Base-by-base conservation (phyloP, 92 coral and sea anemone species). In the Hydrozoanthus gracilis region DNA sequence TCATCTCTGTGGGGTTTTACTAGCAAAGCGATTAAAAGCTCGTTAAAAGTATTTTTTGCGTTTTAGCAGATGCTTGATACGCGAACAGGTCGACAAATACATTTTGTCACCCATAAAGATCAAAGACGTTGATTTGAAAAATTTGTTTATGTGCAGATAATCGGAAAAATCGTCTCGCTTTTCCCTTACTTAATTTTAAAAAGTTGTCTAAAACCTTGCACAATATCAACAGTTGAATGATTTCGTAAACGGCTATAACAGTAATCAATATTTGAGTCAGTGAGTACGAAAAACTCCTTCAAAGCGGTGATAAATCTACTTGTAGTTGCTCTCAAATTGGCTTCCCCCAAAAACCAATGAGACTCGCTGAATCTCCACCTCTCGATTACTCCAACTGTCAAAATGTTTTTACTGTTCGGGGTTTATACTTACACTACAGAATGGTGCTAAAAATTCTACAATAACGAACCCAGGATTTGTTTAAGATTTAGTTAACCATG, bases 41-140 rank as follows among this genome's bases (percentile, higher is more conserved):
- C 85, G 55, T 80, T 80, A 52, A 14, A 79, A 7, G 47, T 15
- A 80, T 64, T 64, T 60, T 62, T 80, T 80, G 48, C 60, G 85
- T 65, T 80, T n/a, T 64, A 80, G 64, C 56, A 64, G 85, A 46
- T 64, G 65, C 46, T 64, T 7, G 4, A 58, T 58, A 27, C 64
- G 15, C 10, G 60, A 65, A 8, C 85, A 47, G 20, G 58, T n/a
- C 56, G 45, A 18, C 27, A 62, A 64, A 65, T 47, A 14, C 7
- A 17, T 47, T 64, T 39, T 61, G 71, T 78, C 84, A 61, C 67
- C 73, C 39, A 27, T 27, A 27, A 27, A 27, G 72, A 54, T 78
- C 71, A 61, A 79, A 79, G 12, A 45, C 18, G 55, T 80, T 51
- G 61, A 65, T 67, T 80, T 80, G 15, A 80, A 48, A 44, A 62